Evolutionary conservation across 2,888 invertebrate genomes (phyloP), one percentile per base, ranked within the genome.

Genomic region (Priocnemis perturbator): DNA sequence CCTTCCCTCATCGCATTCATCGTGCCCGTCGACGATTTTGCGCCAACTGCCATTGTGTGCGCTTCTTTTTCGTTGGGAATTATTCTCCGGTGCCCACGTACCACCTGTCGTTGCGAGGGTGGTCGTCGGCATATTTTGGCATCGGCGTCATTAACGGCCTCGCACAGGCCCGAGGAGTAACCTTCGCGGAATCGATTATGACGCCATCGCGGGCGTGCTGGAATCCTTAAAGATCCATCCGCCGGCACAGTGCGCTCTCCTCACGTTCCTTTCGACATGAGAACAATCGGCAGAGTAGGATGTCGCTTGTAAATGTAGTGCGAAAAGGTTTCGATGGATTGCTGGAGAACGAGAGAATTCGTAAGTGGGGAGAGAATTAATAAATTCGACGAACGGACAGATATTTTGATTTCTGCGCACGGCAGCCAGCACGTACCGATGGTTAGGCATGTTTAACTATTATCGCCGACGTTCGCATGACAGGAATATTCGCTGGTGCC

Each of bases 401-500:
- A 37, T 37, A 37, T 37, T 37, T 37, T 9, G 37, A 37, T 37
- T 37, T 37, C 37, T 9, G 50, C 17, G 19, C 50, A 50, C 19
- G 50, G 17, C 19, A 50, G 44, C 20, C 37, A 17, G 44, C 58
- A 44, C 44, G 58, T 58, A 58, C 44, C 37, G 58, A 86, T 87
- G 84, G 83, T 82, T 86, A 86, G 86, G 85, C 86, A 83, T 80
- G 85, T 81, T 74, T 85, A 85, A 86, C 81, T 81, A 79, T 77
- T 78, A 74, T 76, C 81, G 82, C 81, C 78, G 76, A 72, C 78
- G 77, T 72, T 84, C 79, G 80, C 87, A 86, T 83, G 87, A 88
- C 83, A 81, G 76, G 87, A 88, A 88, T 88, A 86, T 84, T 84
- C 79, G 78, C 79, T 65, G 71, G 64, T 74, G 81, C 86, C 87